These are phyloP conservation scores for Cladorhizidae sp. DNA, from an alignment of 37 sponge, comb jelly and placozoan genomes.

Conservation along the genomic window DNA sequence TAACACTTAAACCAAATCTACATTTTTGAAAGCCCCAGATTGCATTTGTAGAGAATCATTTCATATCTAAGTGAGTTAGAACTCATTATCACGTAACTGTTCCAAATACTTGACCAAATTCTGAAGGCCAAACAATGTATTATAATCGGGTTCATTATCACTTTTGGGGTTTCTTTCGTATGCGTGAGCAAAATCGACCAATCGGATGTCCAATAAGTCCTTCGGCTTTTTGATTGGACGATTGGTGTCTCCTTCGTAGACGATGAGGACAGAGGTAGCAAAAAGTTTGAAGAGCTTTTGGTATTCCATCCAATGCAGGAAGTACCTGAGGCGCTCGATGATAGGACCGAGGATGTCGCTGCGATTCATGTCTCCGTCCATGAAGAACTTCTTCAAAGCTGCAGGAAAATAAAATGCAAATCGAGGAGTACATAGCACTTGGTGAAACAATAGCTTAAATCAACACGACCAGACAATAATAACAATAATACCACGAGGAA, in stretches of 20 bases:
- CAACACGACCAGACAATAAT: no score
- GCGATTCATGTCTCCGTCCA: conserved; percentile 27
- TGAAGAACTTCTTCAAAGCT: conserved; percentile 25
- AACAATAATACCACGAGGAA: no score
- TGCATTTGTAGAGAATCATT: no score
- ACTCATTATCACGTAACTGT: neutral
- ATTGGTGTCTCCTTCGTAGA: conserved; percentile 71
- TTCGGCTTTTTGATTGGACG: neutral
- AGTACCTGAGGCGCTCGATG: conserved; percentile 34
- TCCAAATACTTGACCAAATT: conserved; percentile 33
- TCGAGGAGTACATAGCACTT: no score
- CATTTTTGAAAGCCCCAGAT: no score
- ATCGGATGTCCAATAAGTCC: conserved; percentile 49
- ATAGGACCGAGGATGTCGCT: conserved; percentile 53
- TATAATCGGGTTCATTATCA: conserved; percentile 19
- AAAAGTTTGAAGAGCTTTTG: conserved; percentile 65
- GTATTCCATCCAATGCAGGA: conserved; percentile 57
- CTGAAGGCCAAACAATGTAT: conserved; percentile 40
- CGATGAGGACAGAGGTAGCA: conserved; percentile 83
- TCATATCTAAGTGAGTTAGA: no score
- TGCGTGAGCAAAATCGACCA: conserved; percentile 91
- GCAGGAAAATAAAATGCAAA: no score
- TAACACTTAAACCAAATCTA: no score
- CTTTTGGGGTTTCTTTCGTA: conserved; percentile 27
- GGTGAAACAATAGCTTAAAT: no score